phyloP scores from a whole-genome alignment of 2,113 vertebrate species.

The Kryptolebias marmoratus region DNA sequence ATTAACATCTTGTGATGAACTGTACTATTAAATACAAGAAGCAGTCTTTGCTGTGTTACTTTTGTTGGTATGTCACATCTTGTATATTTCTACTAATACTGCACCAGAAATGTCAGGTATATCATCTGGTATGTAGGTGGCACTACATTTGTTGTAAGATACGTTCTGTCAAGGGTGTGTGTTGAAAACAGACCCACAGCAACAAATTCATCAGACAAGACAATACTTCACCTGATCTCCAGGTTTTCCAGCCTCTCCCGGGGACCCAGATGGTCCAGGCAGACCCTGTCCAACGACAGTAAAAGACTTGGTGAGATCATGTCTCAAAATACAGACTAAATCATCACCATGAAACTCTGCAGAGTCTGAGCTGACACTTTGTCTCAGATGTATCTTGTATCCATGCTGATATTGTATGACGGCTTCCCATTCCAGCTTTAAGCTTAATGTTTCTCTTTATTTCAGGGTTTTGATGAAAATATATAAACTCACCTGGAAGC shows the following conservation, averaged over 20 bases:
- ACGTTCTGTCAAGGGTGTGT: neutral
- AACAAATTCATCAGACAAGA: neutral
- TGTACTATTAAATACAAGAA: too few relatives aligned
- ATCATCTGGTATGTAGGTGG: neutral
- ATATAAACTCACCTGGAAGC: constrained; percentile 89
- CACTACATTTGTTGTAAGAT: neutral
- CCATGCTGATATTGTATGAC: neutral
- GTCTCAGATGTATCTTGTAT: too few relatives aligned
- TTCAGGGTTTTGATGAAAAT: constrained; percentile 1
- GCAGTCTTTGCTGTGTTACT: too few relatives aligned
- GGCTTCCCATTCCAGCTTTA: neutral
- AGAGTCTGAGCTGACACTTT: too few relatives aligned
- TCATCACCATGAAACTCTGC: neutral
- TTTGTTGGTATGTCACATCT: too few relatives aligned
- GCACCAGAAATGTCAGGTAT: neutral
- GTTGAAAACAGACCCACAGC: neutral
- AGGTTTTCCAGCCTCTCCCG: constrained; percentile 93
- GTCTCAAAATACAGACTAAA: neutral
- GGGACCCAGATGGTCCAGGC: constrained; percentile 90
- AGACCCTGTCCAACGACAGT: constrained; percentile 84
- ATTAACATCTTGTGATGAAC: too few relatives aligned
- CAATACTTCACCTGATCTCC: constrained; percentile 89
- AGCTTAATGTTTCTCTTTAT: neutral
- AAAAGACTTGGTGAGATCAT: constrained; percentile 20
- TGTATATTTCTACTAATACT: neutral